Evolutionary conservation across 2,113 vertebrate species (phyloP), one percentile per base, ranked within the genome.

Genomic region (Theropithecus gelada): DNA sequence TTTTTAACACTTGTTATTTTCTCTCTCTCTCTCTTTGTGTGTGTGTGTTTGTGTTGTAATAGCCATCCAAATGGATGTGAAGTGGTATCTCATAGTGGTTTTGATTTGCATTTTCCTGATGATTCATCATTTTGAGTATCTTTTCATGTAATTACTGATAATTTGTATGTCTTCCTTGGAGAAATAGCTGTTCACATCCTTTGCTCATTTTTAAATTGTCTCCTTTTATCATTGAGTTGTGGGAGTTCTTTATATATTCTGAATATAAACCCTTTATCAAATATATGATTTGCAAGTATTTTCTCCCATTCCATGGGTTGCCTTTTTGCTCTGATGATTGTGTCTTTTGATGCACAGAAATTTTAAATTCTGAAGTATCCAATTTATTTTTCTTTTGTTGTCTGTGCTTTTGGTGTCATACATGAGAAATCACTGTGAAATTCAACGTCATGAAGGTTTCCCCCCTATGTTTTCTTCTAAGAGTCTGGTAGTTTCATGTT

Each of bases 351-450:
- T 38, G 45, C 8, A 75, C 30, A 96, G 16, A 83, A 48, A 3
- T 72, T 78, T 84, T 84, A 52, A 38, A 55, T 84, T 88, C 78
- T 72, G 45, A 64, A 55, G 3, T 35, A 79, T 38, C 4, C 6
- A 96, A 9, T 82, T 94, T 76, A 73, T 79, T 80, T 89, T 85
- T 72, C 22, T 48, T 78, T 79, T 85, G 32, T 85, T 96, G 22
- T 11, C 22, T 45, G 3, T 43, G n/a, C n/a, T 12, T 95, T 84
- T 85, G 45, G 43, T 79, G 23, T 72, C 50, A 72, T 55, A 73
- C 25, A 7, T 38, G 85, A 93, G 52, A 80, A 79, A 64, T 66
- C 18, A 25, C 82, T 30, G 45, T 38, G n/a, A 88, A 92, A 88
- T 64, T 40, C 45, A 79, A 6, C 38, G 23, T 57, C 59, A 32